Conservation (phyloP, 2,113 vertebrate species). For the Trematocara variabile region DNA sequence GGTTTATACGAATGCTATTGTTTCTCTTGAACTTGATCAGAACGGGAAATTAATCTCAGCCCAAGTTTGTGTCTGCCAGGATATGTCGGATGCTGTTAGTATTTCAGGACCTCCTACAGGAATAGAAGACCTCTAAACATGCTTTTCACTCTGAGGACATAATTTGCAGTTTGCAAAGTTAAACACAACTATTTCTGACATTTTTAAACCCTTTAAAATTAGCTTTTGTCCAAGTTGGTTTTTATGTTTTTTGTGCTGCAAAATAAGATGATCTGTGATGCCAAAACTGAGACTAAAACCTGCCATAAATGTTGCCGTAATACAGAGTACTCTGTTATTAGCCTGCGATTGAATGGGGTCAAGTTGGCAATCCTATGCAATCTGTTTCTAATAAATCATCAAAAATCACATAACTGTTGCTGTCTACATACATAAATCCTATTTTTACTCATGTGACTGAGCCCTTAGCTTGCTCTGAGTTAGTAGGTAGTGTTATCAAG, state of each 20-base stretch:
- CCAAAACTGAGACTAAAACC: neutral
- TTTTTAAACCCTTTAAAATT: neutral
- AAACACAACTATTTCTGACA: neutral
- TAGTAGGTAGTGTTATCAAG: neutral
- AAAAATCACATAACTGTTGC: neutral
- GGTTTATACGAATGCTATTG: neutral
- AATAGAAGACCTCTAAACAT: slow-evolving; percentile 12
- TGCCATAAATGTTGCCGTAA: neutral
- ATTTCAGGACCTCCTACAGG: neutral
- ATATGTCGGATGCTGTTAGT: slow-evolving; percentile 26
- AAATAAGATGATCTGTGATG: neutral
- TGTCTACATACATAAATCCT: neutral
- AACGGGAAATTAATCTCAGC: neutral
- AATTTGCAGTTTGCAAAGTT: neutral
- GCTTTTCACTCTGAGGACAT: neutral
- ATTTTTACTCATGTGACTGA: neutral
- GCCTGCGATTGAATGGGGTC: neutral
- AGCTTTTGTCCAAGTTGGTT: neutral
- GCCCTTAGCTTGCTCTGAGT: neutral
- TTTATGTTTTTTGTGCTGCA: neutral
- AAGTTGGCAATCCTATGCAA: neutral
- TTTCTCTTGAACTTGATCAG: neutral
- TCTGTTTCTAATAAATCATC: neutral
- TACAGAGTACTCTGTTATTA: neutral
- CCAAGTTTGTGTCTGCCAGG: slow-evolving; percentile 10